Percentiles rank a stretch among this genome's conserved stretches.
Conservation (phyloP, 2,888 invertebrate species). For the Papilio gigon region DNA sequence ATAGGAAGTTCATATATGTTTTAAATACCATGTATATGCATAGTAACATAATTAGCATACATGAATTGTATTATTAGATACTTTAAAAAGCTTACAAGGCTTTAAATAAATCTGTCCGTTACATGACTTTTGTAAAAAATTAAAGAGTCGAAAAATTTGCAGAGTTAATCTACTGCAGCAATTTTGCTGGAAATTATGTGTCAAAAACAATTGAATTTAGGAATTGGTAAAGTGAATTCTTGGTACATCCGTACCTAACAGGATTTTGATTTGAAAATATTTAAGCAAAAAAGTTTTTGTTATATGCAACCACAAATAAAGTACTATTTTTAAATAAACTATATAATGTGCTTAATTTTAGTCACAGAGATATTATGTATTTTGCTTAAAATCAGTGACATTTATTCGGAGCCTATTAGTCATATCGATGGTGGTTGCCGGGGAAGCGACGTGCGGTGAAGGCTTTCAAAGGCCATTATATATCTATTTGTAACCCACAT, state of each 20-base stretch:
- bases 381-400: neutral
- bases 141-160: no score
- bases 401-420: neutral
- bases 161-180: no score
- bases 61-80: neutral
- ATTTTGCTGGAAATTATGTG: no score
- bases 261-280: no score
- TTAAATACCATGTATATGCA: neutral
- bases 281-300: neutral
- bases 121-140: no score
- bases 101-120: neutral
- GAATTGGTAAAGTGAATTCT: no score
- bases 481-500: neutral
- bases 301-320: neutral
- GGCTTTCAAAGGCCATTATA: neutral
- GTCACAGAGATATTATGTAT: neutral
- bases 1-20: constrained; percentile 2
- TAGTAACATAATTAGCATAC: neutral
- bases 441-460: neutral
- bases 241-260: no score
- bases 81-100: no score
- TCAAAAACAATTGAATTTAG: no score
- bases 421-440: neutral
- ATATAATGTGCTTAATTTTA: neutral
- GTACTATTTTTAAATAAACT: neutral